phyloP scores from a whole-genome alignment of 1,140 invertebrate species.

The Atta texana region DNA sequence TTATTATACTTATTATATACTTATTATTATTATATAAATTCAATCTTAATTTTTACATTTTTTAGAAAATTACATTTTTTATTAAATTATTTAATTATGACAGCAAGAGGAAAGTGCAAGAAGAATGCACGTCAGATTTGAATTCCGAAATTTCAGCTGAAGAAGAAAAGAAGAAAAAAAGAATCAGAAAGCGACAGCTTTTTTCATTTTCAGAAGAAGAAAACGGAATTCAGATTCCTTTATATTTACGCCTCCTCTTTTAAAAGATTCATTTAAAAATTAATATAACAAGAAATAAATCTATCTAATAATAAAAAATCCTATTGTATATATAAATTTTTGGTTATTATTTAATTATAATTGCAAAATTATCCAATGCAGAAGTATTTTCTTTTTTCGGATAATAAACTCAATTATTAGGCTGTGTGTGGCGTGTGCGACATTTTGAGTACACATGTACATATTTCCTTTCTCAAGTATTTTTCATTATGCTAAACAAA shows the following conservation, averaged over 20 bases:
- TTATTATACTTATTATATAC: too few relatives aligned
- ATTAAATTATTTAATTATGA: too few relatives aligned
- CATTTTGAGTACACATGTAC: neutral
- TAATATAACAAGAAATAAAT: neutral
- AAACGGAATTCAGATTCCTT: neutral
- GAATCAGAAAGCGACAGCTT: neutral
- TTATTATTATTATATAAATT: too few relatives aligned
- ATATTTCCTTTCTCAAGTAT: too few relatives aligned
- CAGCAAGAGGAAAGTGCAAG: neutral
- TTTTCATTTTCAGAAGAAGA: neutral
- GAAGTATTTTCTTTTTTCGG: neutral
- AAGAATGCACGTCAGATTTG: slow-evolving; percentile 19
- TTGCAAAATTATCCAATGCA: neutral
- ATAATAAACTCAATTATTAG: neutral
- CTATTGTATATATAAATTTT: neutral
- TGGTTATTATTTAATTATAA: neutral
- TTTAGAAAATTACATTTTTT: slow-evolving; percentile 1
- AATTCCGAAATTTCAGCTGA: neutral
- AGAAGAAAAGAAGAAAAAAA: neutral
- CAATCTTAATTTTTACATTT: neutral
- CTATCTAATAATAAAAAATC: neutral
- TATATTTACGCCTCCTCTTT: neutral
- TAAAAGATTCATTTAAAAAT: neutral
- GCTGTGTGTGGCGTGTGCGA: neutral
- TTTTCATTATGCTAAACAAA: too few relatives aligned